phyloP scores from a whole-genome alignment of 2,113 vertebrate genomes.

The Malurus cyaneus region DNA sequence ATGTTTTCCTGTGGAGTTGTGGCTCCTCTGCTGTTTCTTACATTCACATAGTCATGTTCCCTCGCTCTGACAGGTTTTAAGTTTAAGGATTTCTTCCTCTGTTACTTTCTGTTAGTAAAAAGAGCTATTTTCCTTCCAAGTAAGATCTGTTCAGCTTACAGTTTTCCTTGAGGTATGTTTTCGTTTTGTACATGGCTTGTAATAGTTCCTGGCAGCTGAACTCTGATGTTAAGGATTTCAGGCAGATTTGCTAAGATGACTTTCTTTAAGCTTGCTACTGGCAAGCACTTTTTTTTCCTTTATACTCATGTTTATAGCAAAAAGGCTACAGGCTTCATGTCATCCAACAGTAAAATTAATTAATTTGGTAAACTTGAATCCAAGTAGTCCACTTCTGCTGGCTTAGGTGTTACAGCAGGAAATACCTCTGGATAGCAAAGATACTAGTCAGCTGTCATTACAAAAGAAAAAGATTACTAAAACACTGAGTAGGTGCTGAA shows the following conservation, averaged over 20 bases:
- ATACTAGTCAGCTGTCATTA: not conserved
- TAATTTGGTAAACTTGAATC: not conserved
- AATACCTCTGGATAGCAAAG: not conserved
- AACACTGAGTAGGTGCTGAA: not conserved
- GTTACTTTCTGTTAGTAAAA: slow-evolving; percentile 14
- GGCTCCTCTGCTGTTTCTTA: not conserved
- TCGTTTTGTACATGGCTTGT: not conserved
- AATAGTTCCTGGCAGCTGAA: slow-evolving; percentile 6
- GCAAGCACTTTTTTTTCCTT: not conserved
- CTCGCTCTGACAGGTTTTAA: not conserved
- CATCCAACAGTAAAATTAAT: not conserved
- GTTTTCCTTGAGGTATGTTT: not conserved
- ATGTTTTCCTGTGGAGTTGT: not conserved
- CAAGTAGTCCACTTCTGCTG: not conserved
- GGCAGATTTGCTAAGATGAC: not conserved
- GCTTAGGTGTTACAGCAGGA: not conserved
- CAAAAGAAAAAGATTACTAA: not conserved
- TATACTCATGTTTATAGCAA: not conserved
- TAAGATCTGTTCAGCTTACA: slow-evolving; percentile 6
- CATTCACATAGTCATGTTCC: not conserved
- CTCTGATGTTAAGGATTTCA: not conserved
- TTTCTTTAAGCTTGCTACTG: not conserved
- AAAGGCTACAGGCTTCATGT: not conserved
- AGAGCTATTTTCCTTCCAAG: not conserved
- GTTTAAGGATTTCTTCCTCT: not conserved